Conservation (phyloP, 2,113 vertebrate species). For the Sinocyclocheilus grahami region DNA sequence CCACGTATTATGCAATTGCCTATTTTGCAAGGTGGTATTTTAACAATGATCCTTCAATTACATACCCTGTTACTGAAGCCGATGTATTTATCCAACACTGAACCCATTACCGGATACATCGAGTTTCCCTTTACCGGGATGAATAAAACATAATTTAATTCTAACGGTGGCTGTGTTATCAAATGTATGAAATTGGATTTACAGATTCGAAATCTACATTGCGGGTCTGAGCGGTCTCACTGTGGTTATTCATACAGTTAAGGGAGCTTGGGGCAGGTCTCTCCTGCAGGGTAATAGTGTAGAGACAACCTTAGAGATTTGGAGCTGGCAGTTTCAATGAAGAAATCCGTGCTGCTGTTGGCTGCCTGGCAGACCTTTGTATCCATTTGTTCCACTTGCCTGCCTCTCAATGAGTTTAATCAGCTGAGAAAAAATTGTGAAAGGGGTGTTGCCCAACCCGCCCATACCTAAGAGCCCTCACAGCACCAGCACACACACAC, state of each 20-base stretch:
- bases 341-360: conserved; percentile 80
- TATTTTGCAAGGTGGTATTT: conserved; percentile 4
- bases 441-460: conserved; percentile 78
- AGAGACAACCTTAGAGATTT: conserved; percentile 70
- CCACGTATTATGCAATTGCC: background rate
- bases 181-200: conserved; percentile 35
- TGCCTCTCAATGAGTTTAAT: conserved; percentile 84
- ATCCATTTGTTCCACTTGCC: conserved; percentile 82
- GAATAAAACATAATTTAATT: conserved; percentile 36
- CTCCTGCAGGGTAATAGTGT: conserved; percentile 72
- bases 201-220: conserved; percentile 54
- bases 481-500: conserved; percentile 50
- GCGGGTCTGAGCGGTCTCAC: conserved; percentile 63
- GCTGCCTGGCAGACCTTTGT: conserved; percentile 81
- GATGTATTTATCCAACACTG: conserved; percentile 15
- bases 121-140: conserved; percentile 18
- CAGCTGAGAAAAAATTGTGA: conserved; percentile 82
- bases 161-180: conserved; percentile 16
- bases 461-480: conserved; percentile 77
- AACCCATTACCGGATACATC: conserved; percentile 13
- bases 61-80: background rate
- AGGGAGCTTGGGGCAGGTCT: conserved; percentile 65
- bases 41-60: background rate
- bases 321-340: conserved; percentile 75
- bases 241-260: conserved; percentile 60